These are phyloP conservation scores for Nymphicus hollandicus DNA, from an alignment of 2,113 vertebrate species.

Conservation along the genomic window DNA sequence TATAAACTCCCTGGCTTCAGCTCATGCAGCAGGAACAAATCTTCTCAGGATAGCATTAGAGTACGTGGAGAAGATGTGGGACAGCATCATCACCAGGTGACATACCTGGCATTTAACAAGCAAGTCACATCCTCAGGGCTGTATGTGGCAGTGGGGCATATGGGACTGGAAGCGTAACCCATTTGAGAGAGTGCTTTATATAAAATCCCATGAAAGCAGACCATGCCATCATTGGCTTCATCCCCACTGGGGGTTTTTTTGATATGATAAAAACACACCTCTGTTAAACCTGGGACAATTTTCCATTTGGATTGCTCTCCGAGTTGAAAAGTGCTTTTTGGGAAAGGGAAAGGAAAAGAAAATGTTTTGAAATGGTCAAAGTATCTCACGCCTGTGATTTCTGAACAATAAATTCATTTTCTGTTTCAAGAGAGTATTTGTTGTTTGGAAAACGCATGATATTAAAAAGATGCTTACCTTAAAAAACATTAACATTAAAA, in stretches of 20 bases:
- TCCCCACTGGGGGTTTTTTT: neutral
- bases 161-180: accelerated
- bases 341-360: neutral
- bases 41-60: neutral
- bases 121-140: neutral
- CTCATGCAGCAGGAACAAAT: accelerated
- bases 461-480: neutral
- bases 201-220: neutral
- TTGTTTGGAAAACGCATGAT: neutral
- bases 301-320: neutral
- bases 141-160: accelerated
- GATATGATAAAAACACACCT: neutral
- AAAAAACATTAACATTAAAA: neutral
- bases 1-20: neutral
- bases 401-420: neutral
- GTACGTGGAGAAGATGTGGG: neutral
- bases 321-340: neutral
- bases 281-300: neutral
- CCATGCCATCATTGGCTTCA: neutral
- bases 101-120: accelerated
- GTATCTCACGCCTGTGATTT: neutral
- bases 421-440: neutral
- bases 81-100: neutral
- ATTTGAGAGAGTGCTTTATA: neutral
- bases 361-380: neutral